phyloP scores from a whole-genome alignment of 2,113 vertebrate genomes.

The Larimichthys crocea region DNA sequence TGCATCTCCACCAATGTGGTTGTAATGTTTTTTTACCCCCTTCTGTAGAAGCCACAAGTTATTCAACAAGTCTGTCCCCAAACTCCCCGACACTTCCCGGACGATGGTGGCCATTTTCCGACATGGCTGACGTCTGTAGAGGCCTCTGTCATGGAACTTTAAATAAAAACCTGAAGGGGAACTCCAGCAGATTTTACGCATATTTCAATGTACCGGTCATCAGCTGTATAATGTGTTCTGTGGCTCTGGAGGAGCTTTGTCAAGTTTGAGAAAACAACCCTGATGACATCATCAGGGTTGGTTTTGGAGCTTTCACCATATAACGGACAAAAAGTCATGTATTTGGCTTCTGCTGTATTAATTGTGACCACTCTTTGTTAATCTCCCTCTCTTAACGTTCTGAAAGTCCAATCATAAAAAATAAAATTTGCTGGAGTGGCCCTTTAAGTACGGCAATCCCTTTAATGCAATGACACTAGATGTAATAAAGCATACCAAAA shows the following conservation, averaged over 20 bases:
- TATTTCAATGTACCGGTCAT: neutral
- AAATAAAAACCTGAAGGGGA: neutral
- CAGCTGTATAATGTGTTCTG: neutral
- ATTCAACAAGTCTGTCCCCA: neutral
- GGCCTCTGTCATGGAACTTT: neutral
- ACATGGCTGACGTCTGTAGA: slow-evolving; percentile 23
- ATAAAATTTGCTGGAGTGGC: neutral
- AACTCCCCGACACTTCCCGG: neutral
- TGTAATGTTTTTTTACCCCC: slow-evolving; percentile 1
- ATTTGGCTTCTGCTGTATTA: neutral
- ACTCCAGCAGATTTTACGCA: neutral
- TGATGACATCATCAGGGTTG: neutral
- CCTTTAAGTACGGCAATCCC: neutral
- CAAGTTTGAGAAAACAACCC: neutral
- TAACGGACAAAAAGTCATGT: neutral
- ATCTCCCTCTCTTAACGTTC: neutral
- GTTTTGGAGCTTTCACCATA: neutral
- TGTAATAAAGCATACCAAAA: neutral
- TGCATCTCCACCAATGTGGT: neutral
- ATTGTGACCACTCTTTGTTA: neutral
- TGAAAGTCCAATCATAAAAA: neutral
- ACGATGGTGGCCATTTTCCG: slow-evolving; percentile 8
- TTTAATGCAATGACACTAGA: neutral
- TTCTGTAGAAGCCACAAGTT: neutral
- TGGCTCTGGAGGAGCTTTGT: neutral